Base-by-base conservation (phyloP, 2,888 invertebrate genomes). In the Bimastos eiseni region DNA sequence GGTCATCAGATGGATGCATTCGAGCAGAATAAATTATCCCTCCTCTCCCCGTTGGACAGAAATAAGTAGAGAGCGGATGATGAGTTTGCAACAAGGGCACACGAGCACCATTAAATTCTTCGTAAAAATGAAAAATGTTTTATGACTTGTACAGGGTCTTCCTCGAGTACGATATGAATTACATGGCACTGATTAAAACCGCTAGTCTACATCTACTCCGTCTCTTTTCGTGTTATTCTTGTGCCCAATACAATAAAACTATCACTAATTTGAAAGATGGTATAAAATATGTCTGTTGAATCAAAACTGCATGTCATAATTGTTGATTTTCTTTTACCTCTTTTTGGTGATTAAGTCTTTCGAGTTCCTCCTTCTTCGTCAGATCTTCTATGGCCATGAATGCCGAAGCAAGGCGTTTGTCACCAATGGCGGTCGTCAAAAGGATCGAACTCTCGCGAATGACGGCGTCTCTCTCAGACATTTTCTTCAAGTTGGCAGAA, bases 391-490 rank as follows among this genome's bases (percentile, higher is more conserved):
- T 89, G 38, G 89, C n/a, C 17, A 37, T 24, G 89, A 89, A 37
- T 38, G 89, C 37, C 33, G 37, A 34, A 8, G 89, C 89, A 34
- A 89, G 89, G 19, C 89, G 37, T 49, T 41, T 33, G 24, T 89
- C 89, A 21, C 24, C 89, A 34, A 41, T 44, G 36, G 38, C 89
- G 0, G 89, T 36, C 24, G 49, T 41, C 36, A 89, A 8, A 21
- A 89, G 44, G 15, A 89, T 33, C 21, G 44, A 44, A 49, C 89
- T 89, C 33, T 89, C 11, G 19, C 89, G 41, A 34, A 44, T 89
- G 8, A 89, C 89, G 33, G 89, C 89, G n/a, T 89, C 89, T 49
- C 89, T 41, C 89, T 89, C 89, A 24, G 89, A 89, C 44, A 89
- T 89, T 37, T 89, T 41, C 89, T 34, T 37, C 2, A 86, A 37